Base-by-base conservation (phyloP, 2,888 invertebrate species). In the Craniophora ligustri region DNA sequence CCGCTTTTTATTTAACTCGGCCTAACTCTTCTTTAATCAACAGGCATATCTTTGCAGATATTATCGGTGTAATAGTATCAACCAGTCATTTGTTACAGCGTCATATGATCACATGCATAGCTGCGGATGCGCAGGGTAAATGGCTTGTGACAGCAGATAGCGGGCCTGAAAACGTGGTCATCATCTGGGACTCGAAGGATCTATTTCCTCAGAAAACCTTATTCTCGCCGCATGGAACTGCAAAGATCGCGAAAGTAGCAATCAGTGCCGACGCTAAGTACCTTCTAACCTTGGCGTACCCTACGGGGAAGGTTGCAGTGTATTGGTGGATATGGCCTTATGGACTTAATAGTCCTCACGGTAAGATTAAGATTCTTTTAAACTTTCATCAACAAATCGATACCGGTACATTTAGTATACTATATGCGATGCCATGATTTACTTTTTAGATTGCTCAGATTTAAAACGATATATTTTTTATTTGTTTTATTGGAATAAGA, bases 311-410 rank as follows among this genome's bases (percentile, higher is more conserved):
- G 44, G 75, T 77, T 11, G 8, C 10, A 0, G 64, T 96, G 0
- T 85, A 94, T 61, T 94, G 95, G 84, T 96, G 96, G 95, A 84
- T 95, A 35, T 96, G 96, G 96, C 94, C 95, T 23, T 87, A 79
- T 18, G 95, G 94, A 3, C 71, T 71, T 6, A 88, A 94, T 8
- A 69, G 78, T 36, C 94, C 95, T 3, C 91, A 95, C 77, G 95
- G 95, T 95, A 82, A 74, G 57, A 1, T n/a, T n/a, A 23, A n/a
- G 3, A 10, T 23, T 23, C 23, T 3, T 23, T 2, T 21, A 21
- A 21, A 21, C 8, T 7, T 8, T 2, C 7, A 7, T n/a, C 21
- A 21, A 21, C n/a, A n/a, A n/a, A n/a, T n/a, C n/a, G n/a, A n/a
- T n/a, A n/a, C n/a, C n/a, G n/a, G n/a, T n/a, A n/a, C n/a, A n/a